Conservation (phyloP, 2,113 vertebrate species). For the Gasterosteus aculeatus region DNA sequence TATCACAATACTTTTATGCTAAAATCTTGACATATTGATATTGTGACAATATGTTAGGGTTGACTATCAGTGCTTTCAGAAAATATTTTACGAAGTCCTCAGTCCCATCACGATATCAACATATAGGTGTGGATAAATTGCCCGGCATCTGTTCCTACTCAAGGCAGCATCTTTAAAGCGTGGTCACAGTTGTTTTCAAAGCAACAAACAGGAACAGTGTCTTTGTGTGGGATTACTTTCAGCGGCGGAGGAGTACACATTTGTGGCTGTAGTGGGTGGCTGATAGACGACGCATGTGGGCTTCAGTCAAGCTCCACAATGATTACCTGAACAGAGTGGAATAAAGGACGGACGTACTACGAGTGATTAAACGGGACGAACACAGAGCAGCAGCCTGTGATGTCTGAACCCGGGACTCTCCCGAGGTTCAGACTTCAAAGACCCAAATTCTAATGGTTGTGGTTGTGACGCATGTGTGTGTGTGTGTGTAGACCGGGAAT, state of each 20-base stretch:
- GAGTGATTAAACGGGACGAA: neutral
- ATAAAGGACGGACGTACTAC: neutral
- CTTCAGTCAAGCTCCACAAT: neutral
- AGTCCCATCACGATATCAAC: neutral
- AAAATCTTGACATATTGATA: neutral
- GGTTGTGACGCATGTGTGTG: neutral
- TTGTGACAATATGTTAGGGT: neutral
- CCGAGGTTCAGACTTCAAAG: conserved; percentile 47
- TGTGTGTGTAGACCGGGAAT: conserved; percentile 12
- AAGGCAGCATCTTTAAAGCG: neutral
- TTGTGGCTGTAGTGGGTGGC: neutral
- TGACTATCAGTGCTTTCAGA: neutral
- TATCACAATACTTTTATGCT: neutral
- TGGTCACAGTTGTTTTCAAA: neutral
- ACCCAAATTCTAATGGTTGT: conserved; percentile 41
- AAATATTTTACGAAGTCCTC: neutral
- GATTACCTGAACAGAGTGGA: neutral
- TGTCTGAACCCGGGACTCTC: conserved; percentile 33
- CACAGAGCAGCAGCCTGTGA: conserved; percentile 1
- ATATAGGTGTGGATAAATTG: neutral
- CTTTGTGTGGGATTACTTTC: neutral
- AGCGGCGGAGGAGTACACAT: neutral
- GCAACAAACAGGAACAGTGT: neutral
- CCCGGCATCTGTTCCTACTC: neutral
- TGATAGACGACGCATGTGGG: neutral